Evolutionary conservation across 1,140 invertebrate genomes (phyloP).

Genomic region (Eueides isabella): DNA sequence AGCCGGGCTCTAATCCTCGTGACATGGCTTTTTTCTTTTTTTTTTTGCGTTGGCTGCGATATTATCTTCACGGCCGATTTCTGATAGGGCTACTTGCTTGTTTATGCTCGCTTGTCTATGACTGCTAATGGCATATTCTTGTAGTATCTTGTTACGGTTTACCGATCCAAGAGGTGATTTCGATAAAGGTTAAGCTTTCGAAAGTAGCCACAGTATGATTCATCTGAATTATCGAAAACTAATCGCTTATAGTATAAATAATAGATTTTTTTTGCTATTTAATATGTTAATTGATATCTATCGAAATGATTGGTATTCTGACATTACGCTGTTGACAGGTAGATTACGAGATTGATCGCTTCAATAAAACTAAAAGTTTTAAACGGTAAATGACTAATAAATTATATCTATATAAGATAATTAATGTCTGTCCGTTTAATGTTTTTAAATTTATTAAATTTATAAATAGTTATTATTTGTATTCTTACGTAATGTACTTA

Average conservation of each 20-base stretch:
- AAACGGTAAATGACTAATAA: slow-evolving; percentile 13
- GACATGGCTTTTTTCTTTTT: slow-evolving; percentile 68
- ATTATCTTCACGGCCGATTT: slow-evolving; percentile 70
- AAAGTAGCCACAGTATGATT: slow-evolving; percentile 29
- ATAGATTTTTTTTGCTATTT: slow-evolving; percentile 13
- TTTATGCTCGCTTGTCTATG: slow-evolving; percentile 72
- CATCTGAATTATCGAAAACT: slow-evolving; percentile 29
- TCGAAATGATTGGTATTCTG: slow-evolving; percentile 10
- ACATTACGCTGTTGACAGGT: slow-evolving; percentile 19
- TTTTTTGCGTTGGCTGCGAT: slow-evolving; percentile 58
- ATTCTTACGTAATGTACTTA: background rate
- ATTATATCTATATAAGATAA: slow-evolving; percentile 15
- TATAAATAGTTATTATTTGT: background rate
- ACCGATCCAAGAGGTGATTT: slow-evolving; percentile 55
- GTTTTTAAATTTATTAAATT: background rate
- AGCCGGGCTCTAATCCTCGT: slow-evolving; percentile 69
- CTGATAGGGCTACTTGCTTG: slow-evolving; percentile 72
- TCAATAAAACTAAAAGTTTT: slow-evolving; percentile 16
- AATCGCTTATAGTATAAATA: slow-evolving; percentile 13
- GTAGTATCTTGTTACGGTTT: slow-evolving; percentile 67
- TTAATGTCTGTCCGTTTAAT: slow-evolving; percentile 4
- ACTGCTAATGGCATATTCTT: slow-evolving; percentile 74
- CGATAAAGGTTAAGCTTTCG: slow-evolving; percentile 43
- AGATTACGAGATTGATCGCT: slow-evolving; percentile 23
- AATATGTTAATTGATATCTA: slow-evolving; percentile 18